Evolutionary conservation across 2,797 vertebrate species (phyloP), one percentile per base, ranked within the genome.

Genomic region (Salmo trutta): DNA sequence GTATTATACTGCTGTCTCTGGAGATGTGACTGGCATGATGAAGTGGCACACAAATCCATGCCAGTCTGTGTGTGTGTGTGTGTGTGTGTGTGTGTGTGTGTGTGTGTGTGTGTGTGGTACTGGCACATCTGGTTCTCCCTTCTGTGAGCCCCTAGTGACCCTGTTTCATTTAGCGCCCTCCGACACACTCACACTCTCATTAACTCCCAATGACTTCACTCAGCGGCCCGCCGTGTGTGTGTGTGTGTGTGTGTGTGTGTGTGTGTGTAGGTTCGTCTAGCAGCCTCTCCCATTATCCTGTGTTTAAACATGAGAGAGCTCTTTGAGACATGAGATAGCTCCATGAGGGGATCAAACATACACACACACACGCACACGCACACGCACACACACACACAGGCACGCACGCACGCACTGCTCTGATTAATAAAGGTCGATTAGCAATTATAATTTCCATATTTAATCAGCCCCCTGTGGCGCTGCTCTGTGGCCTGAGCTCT

Each of bases 341-440:
- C 80, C 83, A 78, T 84, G 85, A 84, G 84, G 82, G 85, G 86
- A 88, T 90, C 85, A 90, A 85, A 72, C 59, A 75, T 75, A 75
- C 73, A 84, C 75, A 79, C 77, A 75, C 66, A 29, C 74, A 73
- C 73, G 69, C n/a, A 56, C 69, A 71, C 74, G 24, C 71, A 19
- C 52, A 75, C 73, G 80, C 66, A 74, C 33, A 71, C 64, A 66
- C 65, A 24, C 33, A 16, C 77, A 70, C 76, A 70, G 56, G 62
- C 81, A 77, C 68, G 74, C 75, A 79, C 77, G 64, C 75, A 75
- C 84, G 78, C 79, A 89, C 85, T 86, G 88, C 88, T 91, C 91
- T 94, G 93, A 94, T 94, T 94, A 94, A 93, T 93, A 93, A 94
- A 93, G 93, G 94, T 94, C 93, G 94, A 95, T 93, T 94, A 94